Base-by-base conservation (phyloP, 2,888 invertebrate species). In the Nephrotoma flavescens region DNA sequence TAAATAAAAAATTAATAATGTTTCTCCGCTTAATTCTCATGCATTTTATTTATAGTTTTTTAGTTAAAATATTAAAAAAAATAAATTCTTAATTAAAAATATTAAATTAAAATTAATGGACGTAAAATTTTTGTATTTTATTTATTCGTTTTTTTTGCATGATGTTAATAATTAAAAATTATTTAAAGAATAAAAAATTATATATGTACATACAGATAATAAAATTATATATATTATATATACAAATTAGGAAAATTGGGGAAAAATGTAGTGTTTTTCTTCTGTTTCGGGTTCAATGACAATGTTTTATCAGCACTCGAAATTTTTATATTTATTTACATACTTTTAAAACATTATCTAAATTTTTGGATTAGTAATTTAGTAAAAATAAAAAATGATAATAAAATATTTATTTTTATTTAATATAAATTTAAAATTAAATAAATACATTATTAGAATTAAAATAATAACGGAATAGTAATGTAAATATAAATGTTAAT, bases 331-430 rank as follows among this genome's bases (percentile, higher is more conserved):
- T 11, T 15, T 57, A 71, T 71, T 71, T 71, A 71, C 31, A 31
- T 71, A 71, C 31, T 71, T 71, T 15, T 57, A 31, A 31, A 31
- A 71, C 31, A 71, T 11, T 71, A 9, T 71, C 15, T 57, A 57
- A n/a, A 15, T 57, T 15, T 57, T 57, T 5, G 6, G 15, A 57
- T 5, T 57, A 71, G 9, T 31, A 71, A 31, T 9, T 31, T 31
- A 71, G 11, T 71, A 31, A 31, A 71, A 71, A 31, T 31, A 71
- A 71, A 31, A 71, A 71, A 71, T 71, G 31, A 71, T 71, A 71
- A 71, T 71, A 71, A 71, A 84, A 84, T 84, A 84, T 42, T 84
- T 84, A 84, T 84, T 84, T 84, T 84, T 84, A 42, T n/a, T 42
- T 84, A 84, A 71, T 71, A 71, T 31, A 71, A 71, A 71, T 71